Conservation (phyloP, 2,888 invertebrate species). For the Deilephila porcellus region DNA sequence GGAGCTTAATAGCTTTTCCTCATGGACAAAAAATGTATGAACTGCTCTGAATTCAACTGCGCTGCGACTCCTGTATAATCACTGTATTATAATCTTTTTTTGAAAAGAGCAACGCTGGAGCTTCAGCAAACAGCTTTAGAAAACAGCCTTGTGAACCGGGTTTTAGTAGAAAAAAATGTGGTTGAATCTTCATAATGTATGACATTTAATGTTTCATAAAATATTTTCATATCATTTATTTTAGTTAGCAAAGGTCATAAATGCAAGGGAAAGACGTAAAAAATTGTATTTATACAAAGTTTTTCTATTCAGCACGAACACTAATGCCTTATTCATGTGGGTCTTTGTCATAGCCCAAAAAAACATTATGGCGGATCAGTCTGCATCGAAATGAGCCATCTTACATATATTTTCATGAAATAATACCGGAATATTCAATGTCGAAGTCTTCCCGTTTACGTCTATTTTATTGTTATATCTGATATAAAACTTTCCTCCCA, state of each 20-base stretch:
- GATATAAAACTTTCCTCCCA: background rate
- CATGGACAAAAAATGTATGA: too few relatives aligned
- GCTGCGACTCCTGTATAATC: too few relatives aligned
- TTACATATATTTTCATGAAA: slow-evolving; percentile 14
- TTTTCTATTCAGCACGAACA: slow-evolving; percentile 11
- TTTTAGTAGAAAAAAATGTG: too few relatives aligned
- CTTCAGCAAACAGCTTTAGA: too few relatives aligned
- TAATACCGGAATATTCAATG: slow-evolving; percentile 15
- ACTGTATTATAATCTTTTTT: too few relatives aligned
- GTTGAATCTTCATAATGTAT: too few relatives aligned
- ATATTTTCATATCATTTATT: too few relatives aligned
- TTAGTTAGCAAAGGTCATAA: background rate
- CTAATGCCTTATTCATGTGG: slow-evolving; percentile 11
- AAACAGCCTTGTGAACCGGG: too few relatives aligned
- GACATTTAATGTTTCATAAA: too few relatives aligned
- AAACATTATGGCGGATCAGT: slow-evolving; percentile 20
- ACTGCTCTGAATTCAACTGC: too few relatives aligned
- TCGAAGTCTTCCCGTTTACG: background rate
- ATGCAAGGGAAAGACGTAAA: background rate
- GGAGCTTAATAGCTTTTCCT: too few relatives aligned
- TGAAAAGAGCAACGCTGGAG: too few relatives aligned
- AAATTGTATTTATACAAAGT: background rate
- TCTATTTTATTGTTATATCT: background rate
- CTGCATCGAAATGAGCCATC: slow-evolving; percentile 2
- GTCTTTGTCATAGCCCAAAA: slow-evolving; percentile 4